A percentile compares a stretch with the other conserved stretches of the same genome.
phyloP scores from a whole-genome alignment of 2,113 vertebrate genomes.

The Chaetorhynchus papuensis region DNA sequence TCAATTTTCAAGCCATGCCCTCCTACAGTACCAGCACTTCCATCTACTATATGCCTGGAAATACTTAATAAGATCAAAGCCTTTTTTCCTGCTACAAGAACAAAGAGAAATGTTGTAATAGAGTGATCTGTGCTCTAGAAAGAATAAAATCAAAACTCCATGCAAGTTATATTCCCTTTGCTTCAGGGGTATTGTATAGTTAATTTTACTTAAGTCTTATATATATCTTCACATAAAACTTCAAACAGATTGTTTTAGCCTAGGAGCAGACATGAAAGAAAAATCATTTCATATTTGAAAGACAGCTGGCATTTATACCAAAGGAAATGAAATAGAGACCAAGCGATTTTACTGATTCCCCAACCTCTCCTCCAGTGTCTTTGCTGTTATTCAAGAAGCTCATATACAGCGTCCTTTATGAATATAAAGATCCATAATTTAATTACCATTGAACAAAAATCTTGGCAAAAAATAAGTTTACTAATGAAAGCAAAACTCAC shows the following conservation, averaged over 20 bases:
- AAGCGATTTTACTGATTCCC: slow-evolving; percentile 15
- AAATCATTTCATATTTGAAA: slow-evolving; percentile 64
- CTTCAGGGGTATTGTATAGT: slow-evolving; percentile 45
- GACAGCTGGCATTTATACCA: slow-evolving; percentile 47
- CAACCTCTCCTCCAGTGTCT: not conserved
- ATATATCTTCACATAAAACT: slow-evolving; percentile 50
- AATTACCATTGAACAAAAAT: not conserved
- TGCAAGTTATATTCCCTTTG: slow-evolving; percentile 63
- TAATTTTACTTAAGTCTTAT: slow-evolving; percentile 64
- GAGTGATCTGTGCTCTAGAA: slow-evolving; percentile 65
- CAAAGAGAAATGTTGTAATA: slow-evolving; percentile 83
- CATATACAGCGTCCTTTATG: not conserved
- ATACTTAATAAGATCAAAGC: slow-evolving; percentile 95
- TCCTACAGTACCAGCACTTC: slow-evolving; percentile 66
- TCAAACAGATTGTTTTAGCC: slow-evolving; percentile 57
- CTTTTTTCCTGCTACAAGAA: slow-evolving; percentile 76
- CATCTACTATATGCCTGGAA: slow-evolving; percentile 84
- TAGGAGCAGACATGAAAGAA: slow-evolving; percentile 56
- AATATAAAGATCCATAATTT: not conserved
- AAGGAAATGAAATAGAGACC: slow-evolving; percentile 64
- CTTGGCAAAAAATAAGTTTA: slow-evolving; percentile 43
- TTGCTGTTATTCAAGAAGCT: not conserved
- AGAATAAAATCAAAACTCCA: slow-evolving; percentile 76
- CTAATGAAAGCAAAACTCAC: not conserved
- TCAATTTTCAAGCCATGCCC: slow-evolving; percentile 81